Evolutionary conservation across 2,888 invertebrate genomes (phyloP).

Genomic region (Rhopalosiphum nymphaeae): DNA sequence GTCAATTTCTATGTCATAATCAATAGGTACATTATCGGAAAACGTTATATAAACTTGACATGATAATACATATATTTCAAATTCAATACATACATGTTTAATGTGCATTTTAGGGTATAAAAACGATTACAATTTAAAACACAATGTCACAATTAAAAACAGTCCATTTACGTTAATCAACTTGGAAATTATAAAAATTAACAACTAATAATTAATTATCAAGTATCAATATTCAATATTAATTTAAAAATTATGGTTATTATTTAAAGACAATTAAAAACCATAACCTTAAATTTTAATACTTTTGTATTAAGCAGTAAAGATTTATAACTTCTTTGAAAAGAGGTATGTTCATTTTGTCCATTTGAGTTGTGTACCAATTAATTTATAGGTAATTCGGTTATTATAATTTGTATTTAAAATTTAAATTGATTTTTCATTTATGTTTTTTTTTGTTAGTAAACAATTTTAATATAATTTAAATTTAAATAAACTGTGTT

Average conservation of each 20-base stretch:
- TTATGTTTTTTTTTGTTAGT: no score
- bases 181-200: not conserved
- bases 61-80: slow-evolving; percentile 59
- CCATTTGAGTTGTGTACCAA: no score
- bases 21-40: slow-evolving; percentile 51
- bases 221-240: not conserved
- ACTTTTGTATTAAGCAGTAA: not conserved
- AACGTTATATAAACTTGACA: slow-evolving; percentile 62
- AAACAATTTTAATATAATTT: no score
- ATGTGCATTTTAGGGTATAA: slow-evolving; percentile 42
- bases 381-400: no score
- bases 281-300: slow-evolving; percentile 24
- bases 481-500: not conserved
- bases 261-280: not conserved
- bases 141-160: not conserved
- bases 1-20: slow-evolving; percentile 51
- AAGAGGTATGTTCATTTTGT: not conserved
- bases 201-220: not conserved
- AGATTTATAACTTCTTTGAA: not conserved
- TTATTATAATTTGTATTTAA: no score
- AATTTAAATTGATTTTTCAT: no score
- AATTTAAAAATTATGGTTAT: not conserved
- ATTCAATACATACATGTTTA: slow-evolving; percentile 61
- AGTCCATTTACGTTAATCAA: not conserved
- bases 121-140: not conserved